Evolutionary conservation across 1,140 invertebrate genomes (phyloP).

Genomic region (Heliconius hewitsoni): DNA sequence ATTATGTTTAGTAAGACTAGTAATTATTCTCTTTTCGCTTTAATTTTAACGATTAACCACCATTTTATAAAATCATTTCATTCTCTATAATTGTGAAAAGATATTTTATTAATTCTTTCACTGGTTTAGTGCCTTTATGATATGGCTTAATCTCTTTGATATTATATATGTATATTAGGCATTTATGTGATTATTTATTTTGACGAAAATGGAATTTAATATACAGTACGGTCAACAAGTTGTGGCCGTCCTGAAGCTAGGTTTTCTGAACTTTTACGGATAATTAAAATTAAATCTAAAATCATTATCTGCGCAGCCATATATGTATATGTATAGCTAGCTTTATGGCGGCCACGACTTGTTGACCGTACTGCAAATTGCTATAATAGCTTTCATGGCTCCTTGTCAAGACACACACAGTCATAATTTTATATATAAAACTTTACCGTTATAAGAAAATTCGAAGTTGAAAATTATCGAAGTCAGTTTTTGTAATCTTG

Average conservation of each 20-base stretch:
- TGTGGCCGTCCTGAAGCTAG: too few species aligned
- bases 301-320: too few species aligned
- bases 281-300: too few species aligned
- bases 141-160: conserved; percentile 5
- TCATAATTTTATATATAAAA: not conserved
- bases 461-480: too few species aligned
- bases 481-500: too few species aligned
- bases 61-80: not conserved
- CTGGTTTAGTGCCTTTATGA: conserved; percentile 8
- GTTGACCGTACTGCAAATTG: too few species aligned
- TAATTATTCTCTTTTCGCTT: not conserved
- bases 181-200: not conserved
- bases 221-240: too few species aligned
- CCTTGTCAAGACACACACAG: too few species aligned
- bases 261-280: too few species aligned
- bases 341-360: too few species aligned
- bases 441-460: not conserved
- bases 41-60: not conserved
- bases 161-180: not conserved
- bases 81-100: not conserved
- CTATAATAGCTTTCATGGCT: too few species aligned
- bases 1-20: not conserved
- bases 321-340: too few species aligned
- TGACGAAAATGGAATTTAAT: not conserved
- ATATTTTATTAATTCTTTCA: not conserved